These are phyloP conservation scores for Fragum fragum DNA, from an alignment of 2,888 invertebrate species.

Conservation along the genomic window DNA sequence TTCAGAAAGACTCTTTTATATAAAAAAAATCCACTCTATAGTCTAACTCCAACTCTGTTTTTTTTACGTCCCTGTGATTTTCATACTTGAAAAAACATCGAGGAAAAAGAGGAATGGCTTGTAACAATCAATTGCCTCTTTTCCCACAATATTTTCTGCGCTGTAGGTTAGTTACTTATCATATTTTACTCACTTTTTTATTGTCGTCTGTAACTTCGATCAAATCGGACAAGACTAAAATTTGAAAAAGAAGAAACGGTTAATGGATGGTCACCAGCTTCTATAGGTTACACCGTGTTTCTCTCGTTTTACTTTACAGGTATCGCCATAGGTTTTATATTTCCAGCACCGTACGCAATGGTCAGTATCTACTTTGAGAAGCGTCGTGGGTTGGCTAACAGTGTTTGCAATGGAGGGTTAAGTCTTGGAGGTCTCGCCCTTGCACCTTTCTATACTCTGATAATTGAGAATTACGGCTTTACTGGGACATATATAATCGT, in stretches of 20 bases:
- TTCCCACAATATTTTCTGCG: no score
- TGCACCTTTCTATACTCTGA: constrained; percentile 43
- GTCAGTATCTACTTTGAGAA: constrained; percentile 44
- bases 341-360: constrained; percentile 30
- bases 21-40: no score
- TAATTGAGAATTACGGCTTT: constrained; percentile 50
- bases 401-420: constrained; percentile 30
- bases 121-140: no score
- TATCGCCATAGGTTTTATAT: constrained; percentile 33
- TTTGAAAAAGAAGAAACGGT: no score
- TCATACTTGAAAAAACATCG: no score
- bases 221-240: no score
- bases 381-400: constrained; percentile 54
- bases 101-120: no score
- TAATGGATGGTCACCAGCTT: neutral
- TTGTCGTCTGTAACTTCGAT: no score
- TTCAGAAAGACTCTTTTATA: no score
- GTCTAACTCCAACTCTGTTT: no score
- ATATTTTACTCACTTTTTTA: neutral
- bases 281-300: neutral
- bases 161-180: neutral
- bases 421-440: constrained; percentile 46
- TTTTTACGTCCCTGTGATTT: no score
- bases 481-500: constrained; percentile 50
- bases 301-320: constrained; percentile 37